Percentiles rank a stretch among this genome's conserved stretches.
phyloP scores from a whole-genome alignment of 2,888 invertebrate species.

The Hyppa rectilinea region DNA sequence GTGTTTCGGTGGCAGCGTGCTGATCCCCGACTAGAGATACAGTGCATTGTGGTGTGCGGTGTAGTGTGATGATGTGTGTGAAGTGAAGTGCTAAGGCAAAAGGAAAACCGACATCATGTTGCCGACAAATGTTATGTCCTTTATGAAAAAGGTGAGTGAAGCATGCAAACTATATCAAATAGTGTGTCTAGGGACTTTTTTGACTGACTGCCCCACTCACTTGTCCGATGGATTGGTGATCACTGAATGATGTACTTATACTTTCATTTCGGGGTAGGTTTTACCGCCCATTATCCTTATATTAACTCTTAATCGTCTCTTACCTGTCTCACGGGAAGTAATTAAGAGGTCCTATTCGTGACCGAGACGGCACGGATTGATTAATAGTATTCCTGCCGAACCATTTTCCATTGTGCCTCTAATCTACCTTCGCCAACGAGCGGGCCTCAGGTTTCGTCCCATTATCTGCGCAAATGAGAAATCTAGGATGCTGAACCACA shows the following conservation, averaged over 20 bases:
- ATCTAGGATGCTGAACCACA: slow-evolving; percentile 16
- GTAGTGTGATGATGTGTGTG: slow-evolving; percentile 78
- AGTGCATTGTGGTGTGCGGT: slow-evolving; percentile 66
- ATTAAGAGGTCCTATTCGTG: slow-evolving; percentile 47
- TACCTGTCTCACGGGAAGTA: slow-evolving; percentile 40
- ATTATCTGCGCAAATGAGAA: slow-evolving; percentile 33
- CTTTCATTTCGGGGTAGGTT: slow-evolving; percentile 17
- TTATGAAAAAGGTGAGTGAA: slow-evolving; percentile 96
- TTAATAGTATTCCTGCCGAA: slow-evolving; percentile 49
- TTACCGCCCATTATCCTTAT: slow-evolving; percentile 39
- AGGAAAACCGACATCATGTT: slow-evolving; percentile 92
- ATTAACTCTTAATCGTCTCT: slow-evolving; percentile 41
- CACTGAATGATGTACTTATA: slow-evolving; percentile 5
- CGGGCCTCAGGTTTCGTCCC: slow-evolving; percentile 27
- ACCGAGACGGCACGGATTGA: slow-evolving; percentile 62
- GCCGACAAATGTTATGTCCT: slow-evolving; percentile 97
- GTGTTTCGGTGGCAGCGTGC: slow-evolving; percentile 81
- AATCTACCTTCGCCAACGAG: slow-evolving; percentile 37
- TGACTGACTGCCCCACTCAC: background rate
- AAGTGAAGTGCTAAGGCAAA: slow-evolving; percentile 71
- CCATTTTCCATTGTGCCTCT: slow-evolving; percentile 50
- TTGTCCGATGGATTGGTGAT: background rate
- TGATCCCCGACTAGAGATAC: slow-evolving; percentile 81
- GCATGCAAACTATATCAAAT: background rate
- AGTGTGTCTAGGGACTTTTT: background rate